Conservation (phyloP, 2,888 invertebrate species). For the Tinea pellionella region DNA sequence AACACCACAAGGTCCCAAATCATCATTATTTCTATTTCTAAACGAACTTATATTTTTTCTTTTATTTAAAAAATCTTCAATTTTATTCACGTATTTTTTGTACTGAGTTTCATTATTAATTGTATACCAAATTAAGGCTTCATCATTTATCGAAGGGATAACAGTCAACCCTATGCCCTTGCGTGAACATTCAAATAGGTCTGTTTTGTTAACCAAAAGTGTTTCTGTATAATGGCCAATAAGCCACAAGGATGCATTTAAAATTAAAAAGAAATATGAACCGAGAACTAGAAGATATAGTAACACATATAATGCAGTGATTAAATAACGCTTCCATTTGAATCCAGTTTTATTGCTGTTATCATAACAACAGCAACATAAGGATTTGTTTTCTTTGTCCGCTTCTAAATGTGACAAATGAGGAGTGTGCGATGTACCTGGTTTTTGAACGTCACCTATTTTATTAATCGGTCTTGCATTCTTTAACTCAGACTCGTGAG, state of each 20-base stretch:
- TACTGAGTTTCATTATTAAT: constrained; percentile 30
- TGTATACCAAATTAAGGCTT: constrained; percentile 46
- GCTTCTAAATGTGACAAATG: neutral
- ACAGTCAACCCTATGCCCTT: constrained; percentile 36
- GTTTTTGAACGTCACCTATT: neutral
- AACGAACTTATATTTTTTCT: constrained; percentile 25
- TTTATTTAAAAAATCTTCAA: constrained; percentile 30
- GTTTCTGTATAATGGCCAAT: neutral
- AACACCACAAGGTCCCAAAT: constrained; percentile 44
- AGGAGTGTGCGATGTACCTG: neutral
- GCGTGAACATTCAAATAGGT: constrained; percentile 30
- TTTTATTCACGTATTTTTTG: constrained; percentile 36
- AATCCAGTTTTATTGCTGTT: neutral
- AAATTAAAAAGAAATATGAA: neutral
- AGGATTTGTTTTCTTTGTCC: neutral
- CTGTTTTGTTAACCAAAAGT: constrained; percentile 21
- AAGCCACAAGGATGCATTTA: neutral
- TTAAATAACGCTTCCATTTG: neutral
- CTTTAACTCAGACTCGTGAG: neutral
- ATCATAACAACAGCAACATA: neutral
- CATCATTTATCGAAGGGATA: constrained; percentile 32
- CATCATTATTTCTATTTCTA: constrained; percentile 14
- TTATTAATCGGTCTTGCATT: neutral
- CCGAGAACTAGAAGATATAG: neutral
- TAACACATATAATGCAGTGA: neutral